Evolutionary conservation across 2,797 vertebrate species (phyloP), one percentile per base, ranked within the genome.

Genomic region (Neosilurus mollespiculum): DNA sequence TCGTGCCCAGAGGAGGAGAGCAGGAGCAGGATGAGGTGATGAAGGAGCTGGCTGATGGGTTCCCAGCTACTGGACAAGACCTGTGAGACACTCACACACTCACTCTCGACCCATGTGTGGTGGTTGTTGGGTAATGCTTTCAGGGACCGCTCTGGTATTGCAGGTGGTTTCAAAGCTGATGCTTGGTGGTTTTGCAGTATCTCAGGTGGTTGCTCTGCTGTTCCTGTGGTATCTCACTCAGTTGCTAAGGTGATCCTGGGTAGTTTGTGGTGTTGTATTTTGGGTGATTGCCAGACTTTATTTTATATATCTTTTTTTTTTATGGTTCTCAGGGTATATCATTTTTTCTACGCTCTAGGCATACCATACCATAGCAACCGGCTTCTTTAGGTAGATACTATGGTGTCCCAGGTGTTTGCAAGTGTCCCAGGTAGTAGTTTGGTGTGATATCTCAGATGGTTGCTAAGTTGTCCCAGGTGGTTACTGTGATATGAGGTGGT

Each of bases 1-100:
- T 98, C 85, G 94, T 97, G 86, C 93, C 97, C 79, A 96, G 96
- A 89, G 96, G 97, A 66, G 84, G 93, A 0, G 96, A 98, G 71
- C 80, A 82, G 80, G 91, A 92, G 82, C 91, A 96, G 90, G 96
- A 98, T 67, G 96, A 91, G 64, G 91, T 93, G 90, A 96, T 96
- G 91, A 96, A 96, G 90, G 92, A 94, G 53, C 94, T 94, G 88
- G 90, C 93, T 82, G 96, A 93, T 0, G 93, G 95, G 83, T 91
- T 96, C 22, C 91, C 91, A 5, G 83, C 89, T 65, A 71, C 86
- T 66, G 89, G 90, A 26, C 87, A 89, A 30, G 94, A 95, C 81
- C 91, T 92, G 94, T 95, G 90, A 88, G 94, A 83, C 16, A 8
- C 2, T 64, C 18, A 43, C 8, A 8, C 43, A 62, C 61, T 10